Evolutionary conservation across 2,113 vertebrate genomes (phyloP), one percentile per base, ranked within the genome.

Genomic region (Alligator mississippiensis): DNA sequence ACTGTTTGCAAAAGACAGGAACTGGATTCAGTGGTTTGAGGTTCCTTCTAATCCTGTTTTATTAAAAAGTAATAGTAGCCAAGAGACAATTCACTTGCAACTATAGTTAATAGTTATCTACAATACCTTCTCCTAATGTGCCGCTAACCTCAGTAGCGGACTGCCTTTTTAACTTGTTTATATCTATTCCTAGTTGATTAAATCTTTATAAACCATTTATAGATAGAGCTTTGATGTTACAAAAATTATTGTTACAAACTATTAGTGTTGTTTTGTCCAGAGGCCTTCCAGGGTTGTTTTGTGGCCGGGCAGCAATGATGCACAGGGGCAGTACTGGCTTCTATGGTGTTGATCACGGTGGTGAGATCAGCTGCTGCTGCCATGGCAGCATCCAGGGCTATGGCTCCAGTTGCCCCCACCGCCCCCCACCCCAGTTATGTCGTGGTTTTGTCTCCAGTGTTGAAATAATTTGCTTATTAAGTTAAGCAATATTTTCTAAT

Each of bases 401-500:
- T 9, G 8, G 47, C 47, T 47, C 47, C 47, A 47, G 47, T 47
- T 47, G 47, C 47, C 47, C 9, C 47, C 47, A 9, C 47, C 9
- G 7, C 47, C 47, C 7, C 8, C 47, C 47, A 47, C 47, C 47
- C 47, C 47, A 47, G 47, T 47, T 47, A 47, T 9, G 47, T 47
- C 47, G 47, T 47, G 47, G 47, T 47, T 47, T 47, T 47, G 47
- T 47, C 47, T 47, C 63, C 24, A 30, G 55, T 63, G 0, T 1
- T 54, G 25, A 91, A 82, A 47, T 38, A 25, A 59, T 66, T 12
- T 38, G 11, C 16, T 34, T 28, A 30, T 30, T 77, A 38, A 70
- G 64, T 19, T 28, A 38, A 8, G 4, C 24, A 38, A 2, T 0
- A 0, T 9, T 63, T 9, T 38, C 78, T 72, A 18, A 72, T 38